A percentile compares a stretch with the other conserved stretches of the same genome.
Evolutionary conservation across 1,140 invertebrate genomes (phyloP).

Genomic region (Neodiprion lecontei): DNA sequence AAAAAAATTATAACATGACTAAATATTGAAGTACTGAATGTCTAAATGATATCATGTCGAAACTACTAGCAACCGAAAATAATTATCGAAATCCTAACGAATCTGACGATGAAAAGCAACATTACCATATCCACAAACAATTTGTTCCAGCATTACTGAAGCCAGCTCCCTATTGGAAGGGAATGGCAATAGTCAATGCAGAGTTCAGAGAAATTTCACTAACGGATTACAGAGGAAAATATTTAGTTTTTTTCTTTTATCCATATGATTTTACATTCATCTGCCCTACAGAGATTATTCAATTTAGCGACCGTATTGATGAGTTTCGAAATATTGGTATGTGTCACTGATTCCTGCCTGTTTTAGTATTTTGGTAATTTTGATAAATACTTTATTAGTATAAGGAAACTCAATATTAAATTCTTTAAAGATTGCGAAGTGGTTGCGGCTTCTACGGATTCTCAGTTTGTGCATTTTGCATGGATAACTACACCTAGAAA

Average conservation of each 20-base stretch:
- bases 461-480: constrained; percentile 85
- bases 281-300: constrained; percentile 92
- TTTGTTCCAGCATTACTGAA: constrained; percentile 22
- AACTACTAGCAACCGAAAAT: not conserved
- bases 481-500: constrained; percentile 94
- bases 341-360: not conserved
- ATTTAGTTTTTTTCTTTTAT: constrained; percentile 78
- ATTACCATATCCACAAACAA: constrained; percentile 9
- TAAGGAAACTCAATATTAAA: not conserved
- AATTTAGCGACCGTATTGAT: constrained; percentile 81
- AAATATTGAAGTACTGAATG: not conserved
- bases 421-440: constrained; percentile 69
- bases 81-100: constrained; percentile 16
- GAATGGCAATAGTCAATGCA: constrained; percentile 67
- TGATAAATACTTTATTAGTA: not conserved
- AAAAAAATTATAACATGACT: not conserved
- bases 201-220: constrained; percentile 71
- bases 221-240: constrained; percentile 72
- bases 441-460: constrained; percentile 85
- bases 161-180: constrained; percentile 37
- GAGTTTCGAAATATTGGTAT: constrained; percentile 81
- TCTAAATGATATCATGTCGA: not conserved
- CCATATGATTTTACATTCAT: constrained; percentile 86
- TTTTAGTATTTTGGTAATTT: not conserved
- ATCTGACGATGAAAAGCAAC: constrained; percentile 16